Evolutionary conservation across 2,797 vertebrate genomes (phyloP), one percentile per base, ranked within the genome.

Genomic region (Sebastes cheni): DNA sequence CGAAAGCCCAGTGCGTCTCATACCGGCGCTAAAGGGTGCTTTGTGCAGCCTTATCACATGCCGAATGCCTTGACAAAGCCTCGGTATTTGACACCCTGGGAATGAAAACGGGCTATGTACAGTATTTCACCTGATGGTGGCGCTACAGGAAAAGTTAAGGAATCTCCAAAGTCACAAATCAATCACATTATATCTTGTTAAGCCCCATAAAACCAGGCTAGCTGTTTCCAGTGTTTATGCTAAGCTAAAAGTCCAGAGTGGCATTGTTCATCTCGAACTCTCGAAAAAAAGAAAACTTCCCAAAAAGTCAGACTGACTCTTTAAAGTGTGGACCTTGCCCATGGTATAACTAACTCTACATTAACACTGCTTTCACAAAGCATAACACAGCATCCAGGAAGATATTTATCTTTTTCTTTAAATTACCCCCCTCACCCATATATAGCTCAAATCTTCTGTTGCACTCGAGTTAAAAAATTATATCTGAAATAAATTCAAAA

Each of bases 381-480:
- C 94, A 93, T 93, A 88, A 95, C 86, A 90, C 92, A 94, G 90
- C 92, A 94, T 92, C 90, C 93, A 92, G 89, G 87, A 93, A 91
- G 92, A 94, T 93, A 92, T 81, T 93, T 58, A 84, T 92, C 80
- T 85, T 93, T 92, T 82, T 90, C 82, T 90, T 93, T 91, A 92
- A 93, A 91, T 93, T 82, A 92, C 79, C 85, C 91, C 75, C 68
- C 42, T 81, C 27, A 70, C 91, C 92, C 92, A 95, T 95, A 95
- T 94, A 96, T 91, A 95, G 90, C 92, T 93, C 89, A 93, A 91
- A 93, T 94, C 89, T 91, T 96, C 87, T 93, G 92, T 93, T 95
- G 93, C 94, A 92, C 94, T 95, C 90, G 82, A 95, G 92, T 96
- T 95, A 96, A 96, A 96, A 96, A 96, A 96, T 95, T 95, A 95